Conservation (phyloP, 2,888 invertebrate genomes). For the Macaria notata region DNA sequence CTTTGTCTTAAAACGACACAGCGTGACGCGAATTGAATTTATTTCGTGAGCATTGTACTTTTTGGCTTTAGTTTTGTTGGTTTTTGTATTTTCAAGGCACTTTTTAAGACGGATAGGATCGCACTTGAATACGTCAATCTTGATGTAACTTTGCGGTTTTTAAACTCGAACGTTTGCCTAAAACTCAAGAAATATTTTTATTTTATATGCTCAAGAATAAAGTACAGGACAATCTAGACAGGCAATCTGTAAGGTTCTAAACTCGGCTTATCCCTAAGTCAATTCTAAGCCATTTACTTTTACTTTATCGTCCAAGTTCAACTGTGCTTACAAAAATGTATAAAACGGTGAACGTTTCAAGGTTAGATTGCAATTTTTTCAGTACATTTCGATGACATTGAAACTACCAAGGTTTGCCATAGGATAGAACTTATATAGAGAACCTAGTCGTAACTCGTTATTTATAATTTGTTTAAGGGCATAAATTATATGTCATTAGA, state of each 20-base stretch:
- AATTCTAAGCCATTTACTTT: slow-evolving; percentile 28
- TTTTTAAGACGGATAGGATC: too few relatives aligned
- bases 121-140: too few relatives aligned
- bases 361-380: slow-evolving; percentile 53
- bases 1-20: slow-evolving; percentile 30
- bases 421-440: slow-evolving; percentile 8
- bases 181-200: too few relatives aligned
- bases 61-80: too few relatives aligned
- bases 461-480: neutral
- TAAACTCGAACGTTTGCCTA: too few relatives aligned
- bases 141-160: too few relatives aligned
- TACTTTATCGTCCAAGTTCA: slow-evolving; percentile 12
- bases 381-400: slow-evolving; percentile 58
- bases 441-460: neutral
- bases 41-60: slow-evolving; percentile 9
- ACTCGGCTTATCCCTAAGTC: neutral
- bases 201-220: too few relatives aligned
- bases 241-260: too few relatives aligned
- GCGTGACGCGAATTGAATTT: slow-evolving; percentile 18
- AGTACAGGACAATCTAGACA: too few relatives aligned
- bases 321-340: slow-evolving; percentile 34
- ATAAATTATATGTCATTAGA: too few relatives aligned
- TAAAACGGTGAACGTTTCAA: slow-evolving; percentile 57
- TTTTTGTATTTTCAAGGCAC: too few relatives aligned
- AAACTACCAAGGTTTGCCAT: slow-evolving; percentile 32